Evolutionary conservation across 2,113 vertebrate species (phyloP), one percentile per base, ranked within the genome.

Genomic region (Tiliqua scincoides): DNA sequence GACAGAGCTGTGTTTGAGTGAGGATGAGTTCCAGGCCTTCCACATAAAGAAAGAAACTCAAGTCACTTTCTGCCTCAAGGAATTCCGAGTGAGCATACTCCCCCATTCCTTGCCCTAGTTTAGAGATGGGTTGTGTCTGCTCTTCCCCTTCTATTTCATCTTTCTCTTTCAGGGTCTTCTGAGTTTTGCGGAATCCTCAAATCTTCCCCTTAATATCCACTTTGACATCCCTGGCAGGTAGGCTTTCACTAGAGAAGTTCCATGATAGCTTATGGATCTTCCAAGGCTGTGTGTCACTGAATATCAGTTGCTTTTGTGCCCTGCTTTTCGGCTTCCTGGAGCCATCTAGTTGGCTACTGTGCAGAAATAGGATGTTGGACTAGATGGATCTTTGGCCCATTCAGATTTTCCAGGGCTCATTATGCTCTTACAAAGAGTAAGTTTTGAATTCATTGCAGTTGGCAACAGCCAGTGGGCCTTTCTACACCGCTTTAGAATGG

Each of bases 21-120:
- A 97, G 57, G 98, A 98, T 0, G 98, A 99, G 88, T 99, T 99
- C 91, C 98, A 99, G 91, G 91, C 93, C 0, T 96, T 97, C 88
- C 89, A 95, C 0, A 93, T 97, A 27, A 76, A 86, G 61, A 91
- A 95, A 0, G 96, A 96, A 35, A 96, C 91, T 61, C 94, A 94
- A 67, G 89, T 99, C 93, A 99, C 98, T 2, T 99, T 99, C 96
- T 99, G 98, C 93, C 96, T 99, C 61, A 98, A 98, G 94, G 98
- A 99, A 68, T 96, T 99, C 72, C 95, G 98, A 94, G 98, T 99
- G 84, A 97, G 85, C 3, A 0, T 63, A 6, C 5, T 25, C 15
- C 25, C 14, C 8, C 1, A 6, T 1, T 17, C 0, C 2, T 0
- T 1, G 3, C 0, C 0, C 1, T 3, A 3, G 9, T 8, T 65